phyloP scores from a whole-genome alignment of 2,797 vertebrate species.

The Euthynnus affinis region DNA sequence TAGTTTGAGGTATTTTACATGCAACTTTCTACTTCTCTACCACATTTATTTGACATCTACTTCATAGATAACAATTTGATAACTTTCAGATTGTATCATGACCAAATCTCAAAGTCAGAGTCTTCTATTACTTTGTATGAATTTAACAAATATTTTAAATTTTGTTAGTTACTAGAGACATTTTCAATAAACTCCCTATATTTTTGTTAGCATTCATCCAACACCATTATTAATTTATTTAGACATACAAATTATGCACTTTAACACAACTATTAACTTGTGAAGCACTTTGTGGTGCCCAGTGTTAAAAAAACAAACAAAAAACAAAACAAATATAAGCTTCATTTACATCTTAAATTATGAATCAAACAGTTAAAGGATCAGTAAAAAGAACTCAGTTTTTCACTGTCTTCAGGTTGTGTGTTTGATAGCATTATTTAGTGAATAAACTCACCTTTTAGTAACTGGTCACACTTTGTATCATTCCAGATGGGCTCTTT shows the following conservation, averaged over 20 bases:
- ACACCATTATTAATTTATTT: not conserved
- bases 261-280: not conserved
- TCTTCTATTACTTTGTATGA: not conserved
- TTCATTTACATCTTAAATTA: not conserved
- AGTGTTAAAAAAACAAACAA: too few species aligned
- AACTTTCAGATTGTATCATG: not conserved
- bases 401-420: not conserved
- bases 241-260: not conserved
- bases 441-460: constrained; percentile 68
- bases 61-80: too few species aligned
- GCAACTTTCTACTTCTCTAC: not conserved
- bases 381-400: not conserved
- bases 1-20: not conserved
- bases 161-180: not conserved
- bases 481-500: constrained; percentile 29
- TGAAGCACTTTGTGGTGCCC: not conserved
- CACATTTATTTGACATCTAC: not conserved
- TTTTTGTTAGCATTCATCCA: not conserved
- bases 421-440: not conserved
- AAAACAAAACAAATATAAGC: not conserved
- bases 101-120: not conserved
- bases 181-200: not conserved
- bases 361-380: not conserved
- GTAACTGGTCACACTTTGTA: constrained; percentile 6
- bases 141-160: not conserved